These are phyloP conservation scores for Nylanderia fulva DNA, from an alignment of 1,140 invertebrate species.

Conservation along the genomic window DNA sequence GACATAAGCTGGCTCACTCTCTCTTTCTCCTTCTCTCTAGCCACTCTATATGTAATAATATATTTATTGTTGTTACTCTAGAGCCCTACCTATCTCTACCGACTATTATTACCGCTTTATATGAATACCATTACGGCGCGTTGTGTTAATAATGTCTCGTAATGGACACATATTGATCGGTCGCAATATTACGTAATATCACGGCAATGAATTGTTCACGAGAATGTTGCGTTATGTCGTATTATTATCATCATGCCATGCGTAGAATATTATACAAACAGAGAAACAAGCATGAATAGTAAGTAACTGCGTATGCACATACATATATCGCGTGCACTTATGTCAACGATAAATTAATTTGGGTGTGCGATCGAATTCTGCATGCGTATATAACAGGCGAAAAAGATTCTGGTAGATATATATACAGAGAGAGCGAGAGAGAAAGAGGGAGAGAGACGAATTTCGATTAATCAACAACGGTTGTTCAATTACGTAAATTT, in stretches of 20 bases:
- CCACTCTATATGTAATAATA: not conserved
- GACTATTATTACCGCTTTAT: constrained; percentile 25
- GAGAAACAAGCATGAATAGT: constrained; percentile 11
- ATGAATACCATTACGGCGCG: constrained; percentile 10
- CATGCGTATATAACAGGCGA: not conserved
- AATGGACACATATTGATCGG: constrained; percentile 44
- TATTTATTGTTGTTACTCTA: constrained; percentile 6
- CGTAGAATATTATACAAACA: constrained; percentile 2
- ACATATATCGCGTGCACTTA: not conserved
- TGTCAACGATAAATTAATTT: constrained; percentile 3
- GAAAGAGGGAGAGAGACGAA: not conserved
- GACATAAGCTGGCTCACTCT: not conserved
- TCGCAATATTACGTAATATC: constrained; percentile 30
- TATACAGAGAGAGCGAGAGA: not conserved
- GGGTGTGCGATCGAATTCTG: not conserved
- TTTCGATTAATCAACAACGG: constrained; percentile 17
- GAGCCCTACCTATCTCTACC: not conserved
- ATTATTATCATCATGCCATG: not conserved
- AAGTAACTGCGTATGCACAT: not conserved
- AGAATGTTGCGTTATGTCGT: constrained; percentile 20
- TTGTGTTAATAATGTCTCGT: constrained; percentile 33
- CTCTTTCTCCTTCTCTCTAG: not conserved
- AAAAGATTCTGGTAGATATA: not conserved
- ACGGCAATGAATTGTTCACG: constrained; percentile 31
- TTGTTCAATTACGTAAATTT: constrained; percentile 43